Percentiles rank a stretch among this genome's conserved stretches.
Conservation (phyloP, 2,888 invertebrate genomes). For the Lithophane semibrunnea region DNA sequence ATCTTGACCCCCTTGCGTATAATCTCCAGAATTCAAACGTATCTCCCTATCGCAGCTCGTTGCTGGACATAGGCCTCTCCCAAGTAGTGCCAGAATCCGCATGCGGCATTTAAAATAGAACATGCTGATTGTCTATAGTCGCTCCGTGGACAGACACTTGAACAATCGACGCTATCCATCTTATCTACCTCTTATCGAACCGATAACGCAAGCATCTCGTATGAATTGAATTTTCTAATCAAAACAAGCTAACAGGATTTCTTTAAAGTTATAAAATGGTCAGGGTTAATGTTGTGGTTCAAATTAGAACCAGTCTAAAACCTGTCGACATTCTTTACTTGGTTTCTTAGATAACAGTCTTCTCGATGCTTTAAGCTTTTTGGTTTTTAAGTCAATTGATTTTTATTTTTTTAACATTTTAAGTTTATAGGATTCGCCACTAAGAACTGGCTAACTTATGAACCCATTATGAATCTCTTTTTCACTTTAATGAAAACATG, state of each 20-base stretch:
- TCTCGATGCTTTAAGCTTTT: background rate
- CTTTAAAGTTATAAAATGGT: constrained; percentile 34
- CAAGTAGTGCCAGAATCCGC: constrained; percentile 65
- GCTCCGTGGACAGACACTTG: constrained; percentile 52
- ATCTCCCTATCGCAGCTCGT: constrained; percentile 33
- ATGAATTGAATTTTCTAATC: constrained; percentile 57
- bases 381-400: background rate
- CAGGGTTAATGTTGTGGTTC: constrained; percentile 40
- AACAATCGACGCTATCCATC: constrained; percentile 69
- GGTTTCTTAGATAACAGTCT: constrained; percentile 24
- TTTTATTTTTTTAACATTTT: background rate
- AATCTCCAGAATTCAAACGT: constrained; percentile 11
- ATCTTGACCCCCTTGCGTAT: background rate
- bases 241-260: constrained; percentile 48
- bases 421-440: background rate
- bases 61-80: constrained; percentile 56
- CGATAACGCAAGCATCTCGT: constrained; percentile 65
- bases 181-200: constrained; percentile 70
- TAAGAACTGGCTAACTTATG: background rate
- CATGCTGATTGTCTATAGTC: constrained; percentile 61
- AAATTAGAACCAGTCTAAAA: constrained; percentile 32
- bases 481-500: background rate
- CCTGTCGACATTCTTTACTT: constrained; percentile 23
- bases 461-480: background rate
- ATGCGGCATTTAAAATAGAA: constrained; percentile 79